A percentile compares a stretch with the other conserved stretches of the same genome.
phyloP scores from a whole-genome alignment of 2,888 invertebrate species.

The Acanthoscelides obtectus region DNA sequence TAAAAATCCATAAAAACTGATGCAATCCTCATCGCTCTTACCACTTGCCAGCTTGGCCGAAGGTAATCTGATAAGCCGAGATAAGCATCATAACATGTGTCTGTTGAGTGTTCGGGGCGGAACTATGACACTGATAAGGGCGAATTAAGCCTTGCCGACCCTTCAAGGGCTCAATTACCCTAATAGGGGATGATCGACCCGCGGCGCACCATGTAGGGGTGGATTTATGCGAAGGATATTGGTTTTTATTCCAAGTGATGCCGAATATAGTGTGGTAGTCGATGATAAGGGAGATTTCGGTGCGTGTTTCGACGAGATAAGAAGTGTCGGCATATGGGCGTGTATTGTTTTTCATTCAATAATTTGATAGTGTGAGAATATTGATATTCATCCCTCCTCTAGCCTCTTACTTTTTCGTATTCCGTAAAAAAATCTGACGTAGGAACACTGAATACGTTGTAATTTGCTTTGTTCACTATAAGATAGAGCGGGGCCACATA shows the following conservation, averaged over 20 bases:
- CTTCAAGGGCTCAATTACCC: slow-evolving; percentile 21
- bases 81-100: slow-evolving; percentile 46
- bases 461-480: too few species aligned
- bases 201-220: background rate
- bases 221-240: background rate
- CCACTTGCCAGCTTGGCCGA: slow-evolving; percentile 10
- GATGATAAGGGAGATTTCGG: background rate
- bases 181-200: slow-evolving; percentile 7
- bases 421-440: too few species aligned
- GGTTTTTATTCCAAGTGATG: background rate
- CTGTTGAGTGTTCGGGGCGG: slow-evolving; percentile 37
- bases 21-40: background rate
- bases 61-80: slow-evolving; percentile 38
- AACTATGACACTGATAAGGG: slow-evolving; percentile 24
- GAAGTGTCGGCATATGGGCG: background rate
- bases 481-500: too few species aligned
- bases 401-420: too few species aligned
- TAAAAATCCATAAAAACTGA: background rate
- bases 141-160: slow-evolving; percentile 22
- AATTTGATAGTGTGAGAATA: too few species aligned
- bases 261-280: background rate
- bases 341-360: background rate
- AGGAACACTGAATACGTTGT: too few species aligned
- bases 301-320: background rate
- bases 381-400: too few species aligned